A percentile compares a stretch with the other conserved stretches of the same genome.
Evolutionary conservation across 2,888 invertebrate species (phyloP).

Genomic region (Noctua pronuba): DNA sequence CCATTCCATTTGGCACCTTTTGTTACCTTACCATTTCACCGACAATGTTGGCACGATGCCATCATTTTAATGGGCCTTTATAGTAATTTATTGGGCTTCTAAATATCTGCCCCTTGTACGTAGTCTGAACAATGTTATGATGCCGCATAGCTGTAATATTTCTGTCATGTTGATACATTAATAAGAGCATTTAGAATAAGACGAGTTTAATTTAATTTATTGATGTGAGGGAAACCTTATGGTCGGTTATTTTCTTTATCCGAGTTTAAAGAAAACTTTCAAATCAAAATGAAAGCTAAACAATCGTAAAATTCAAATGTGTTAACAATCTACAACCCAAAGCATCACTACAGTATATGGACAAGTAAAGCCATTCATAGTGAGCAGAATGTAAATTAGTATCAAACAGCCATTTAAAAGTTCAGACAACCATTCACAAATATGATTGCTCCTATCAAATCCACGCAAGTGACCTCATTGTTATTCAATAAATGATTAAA

Average conservation of each 20-base stretch:
- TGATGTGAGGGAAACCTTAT: background rate
- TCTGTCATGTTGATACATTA: conserved; percentile 54
- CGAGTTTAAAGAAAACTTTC: background rate
- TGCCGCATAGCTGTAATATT: conserved; percentile 43
- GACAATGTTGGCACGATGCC: conserved; percentile 60
- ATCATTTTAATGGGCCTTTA: conserved; percentile 58
- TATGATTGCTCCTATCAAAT: conserved; percentile 58
- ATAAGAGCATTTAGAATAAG: conserved; percentile 15
- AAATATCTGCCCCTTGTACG: conserved; percentile 48
- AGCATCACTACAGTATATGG: background rate
- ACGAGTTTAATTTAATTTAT: conserved; percentile 25
- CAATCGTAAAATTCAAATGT: background rate
- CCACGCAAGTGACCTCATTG: conserved; percentile 57
- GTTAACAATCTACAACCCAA: conserved; percentile 3
- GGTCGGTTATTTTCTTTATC: background rate
- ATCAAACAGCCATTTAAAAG: conserved; percentile 48
- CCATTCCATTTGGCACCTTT: conserved; percentile 59
- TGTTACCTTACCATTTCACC: conserved; percentile 63
- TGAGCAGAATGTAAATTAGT: conserved; percentile 48
- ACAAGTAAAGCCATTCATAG: conserved; percentile 12
- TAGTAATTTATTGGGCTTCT: conserved; percentile 58
- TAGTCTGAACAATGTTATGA: conserved; percentile 33
- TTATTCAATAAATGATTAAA: conserved; percentile 64
- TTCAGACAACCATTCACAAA: conserved; percentile 46
- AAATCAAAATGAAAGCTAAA: background rate